Evolutionary conservation across 92 coral and sea anemone species (phyloP), one percentile per base, ranked within the genome.

Genomic region (Scolanthus callimorphus): DNA sequence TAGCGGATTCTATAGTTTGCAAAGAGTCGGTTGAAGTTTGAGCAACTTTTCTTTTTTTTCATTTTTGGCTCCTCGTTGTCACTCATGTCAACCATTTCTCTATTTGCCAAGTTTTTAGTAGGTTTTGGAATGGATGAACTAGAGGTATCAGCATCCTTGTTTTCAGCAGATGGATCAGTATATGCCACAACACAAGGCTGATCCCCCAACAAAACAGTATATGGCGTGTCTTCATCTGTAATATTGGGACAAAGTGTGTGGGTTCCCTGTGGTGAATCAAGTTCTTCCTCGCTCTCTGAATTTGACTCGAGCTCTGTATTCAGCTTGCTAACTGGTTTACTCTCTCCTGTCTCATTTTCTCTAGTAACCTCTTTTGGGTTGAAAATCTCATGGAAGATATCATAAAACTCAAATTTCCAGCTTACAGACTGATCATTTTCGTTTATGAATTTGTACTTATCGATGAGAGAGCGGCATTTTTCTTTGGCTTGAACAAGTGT

Each of bases 381-480:
- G 27, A 49, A 45, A 69, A 49, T 13, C 13, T 46, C 52, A 46
- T 46, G 11, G 4, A 46, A 6, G 4, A 20, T 46, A 4, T 61
- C 63, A 23, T 54, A 78, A 31, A 78, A 63, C 61, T 78, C 69
- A 41, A 78, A 70, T 3, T 49, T 25, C 62, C 55, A 25, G 6
- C 62, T 58, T 23, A 66, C 78, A 13, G 84, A 60, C 39, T 69
- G 60, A 65, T 77, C 55, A 74, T 77, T 71, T 19, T 77, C 72
- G 15, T 59, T 48, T n/a, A 77, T 65, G 19, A 19, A 13, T 50
- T 77, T 77, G 66, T 69, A 77, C 20, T 59, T 64, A 30, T 69
- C 72, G 29, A 77, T 12, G 27, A 77, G 69, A 46, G 59, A 17
- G 4, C 64, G 64, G 59, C 84, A 69, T 46, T 78, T 78, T 9